Evolutionary conservation across 2,797 vertebrate genomes (phyloP).

Genomic region (Epinephelus awoara): DNA sequence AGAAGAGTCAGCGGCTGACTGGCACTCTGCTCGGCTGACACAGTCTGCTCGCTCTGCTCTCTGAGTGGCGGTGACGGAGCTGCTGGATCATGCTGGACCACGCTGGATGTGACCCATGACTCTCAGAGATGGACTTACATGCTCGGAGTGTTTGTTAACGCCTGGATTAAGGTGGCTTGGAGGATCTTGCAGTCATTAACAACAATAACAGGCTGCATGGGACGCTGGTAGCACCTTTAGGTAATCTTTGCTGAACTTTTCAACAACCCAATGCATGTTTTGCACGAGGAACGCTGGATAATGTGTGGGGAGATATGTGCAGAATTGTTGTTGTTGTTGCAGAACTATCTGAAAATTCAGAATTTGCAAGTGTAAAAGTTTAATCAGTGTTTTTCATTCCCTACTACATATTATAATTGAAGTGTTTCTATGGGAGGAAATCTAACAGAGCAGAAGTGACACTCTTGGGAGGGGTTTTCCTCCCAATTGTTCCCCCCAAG

Average conservation of each 20-base stretch:
- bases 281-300: slow-evolving; percentile 10
- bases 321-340: background rate
- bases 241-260: slow-evolving; percentile 74
- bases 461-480: slow-evolving; percentile 39
- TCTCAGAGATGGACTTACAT: slow-evolving; percentile 26
- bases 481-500: slow-evolving; percentile 43
- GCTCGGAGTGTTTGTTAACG: slow-evolving; percentile 33
- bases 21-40: slow-evolving; percentile 61
- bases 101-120: slow-evolving; percentile 30
- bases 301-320: background rate
- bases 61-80: slow-evolving; percentile 34
- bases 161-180: slow-evolving; percentile 53
- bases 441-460: slow-evolving; percentile 23
- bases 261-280: slow-evolving; percentile 13
- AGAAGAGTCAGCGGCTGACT: slow-evolving; percentile 75
- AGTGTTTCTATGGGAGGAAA: slow-evolving; percentile 13
- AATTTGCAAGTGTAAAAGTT: slow-evolving; percentile 1
- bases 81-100: slow-evolving; percentile 57
- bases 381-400: background rate
- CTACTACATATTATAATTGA: background rate
- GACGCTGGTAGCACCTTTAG: slow-evolving; percentile 59
- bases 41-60: slow-evolving; percentile 56
- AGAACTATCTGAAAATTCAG: background rate
- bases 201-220: slow-evolving; percentile 48
- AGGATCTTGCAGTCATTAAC: slow-evolving; percentile 39